Conservation (phyloP, 2,113 vertebrate species). For the Jacana jacana region DNA sequence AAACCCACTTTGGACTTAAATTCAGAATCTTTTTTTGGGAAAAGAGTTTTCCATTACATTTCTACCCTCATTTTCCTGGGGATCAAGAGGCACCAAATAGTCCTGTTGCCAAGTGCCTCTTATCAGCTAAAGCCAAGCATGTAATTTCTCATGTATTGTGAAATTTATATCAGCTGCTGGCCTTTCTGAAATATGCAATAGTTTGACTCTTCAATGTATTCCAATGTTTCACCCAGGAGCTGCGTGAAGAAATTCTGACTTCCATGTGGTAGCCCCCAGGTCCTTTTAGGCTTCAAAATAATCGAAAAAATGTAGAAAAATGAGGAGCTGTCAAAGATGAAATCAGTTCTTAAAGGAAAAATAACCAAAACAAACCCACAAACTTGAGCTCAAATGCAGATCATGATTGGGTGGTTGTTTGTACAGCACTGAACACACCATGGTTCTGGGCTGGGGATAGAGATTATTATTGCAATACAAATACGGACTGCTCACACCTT, state of each 20-base stretch:
- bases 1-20: background rate
- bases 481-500: background rate
- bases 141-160: background rate
- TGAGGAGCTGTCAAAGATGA: background rate
- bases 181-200: background rate
- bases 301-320: background rate
- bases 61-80: background rate
- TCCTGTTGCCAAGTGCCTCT: background rate
- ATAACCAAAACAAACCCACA: background rate
- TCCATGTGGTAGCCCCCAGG: background rate
- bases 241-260: background rate
- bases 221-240: background rate
- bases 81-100: background rate
- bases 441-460: background rate
- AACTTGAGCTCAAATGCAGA: background rate
- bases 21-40: background rate
- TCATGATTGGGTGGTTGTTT: background rate
- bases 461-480: constrained; percentile 10
- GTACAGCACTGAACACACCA: background rate
- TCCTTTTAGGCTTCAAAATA: background rate
- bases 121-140: background rate
- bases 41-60: background rate
- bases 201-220: background rate
- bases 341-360: background rate
- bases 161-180: background rate